Evolutionary conservation across 30 jellyfish, hydroid and myxozoan genomes (phyloP).

Genomic region (Cassiopea andromeda): DNA sequence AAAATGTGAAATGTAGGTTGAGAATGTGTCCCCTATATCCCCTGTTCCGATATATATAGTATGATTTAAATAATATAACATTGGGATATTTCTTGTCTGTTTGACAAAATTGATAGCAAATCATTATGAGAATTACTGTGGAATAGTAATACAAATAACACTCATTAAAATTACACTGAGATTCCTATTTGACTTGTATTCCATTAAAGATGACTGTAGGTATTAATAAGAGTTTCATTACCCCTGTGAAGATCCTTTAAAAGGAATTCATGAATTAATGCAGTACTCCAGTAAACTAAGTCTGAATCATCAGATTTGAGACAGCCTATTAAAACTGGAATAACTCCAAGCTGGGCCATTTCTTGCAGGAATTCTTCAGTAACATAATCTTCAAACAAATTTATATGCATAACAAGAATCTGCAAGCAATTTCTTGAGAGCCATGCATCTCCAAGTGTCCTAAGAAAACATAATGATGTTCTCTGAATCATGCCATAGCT

Average conservation of each 20-base stretch:
- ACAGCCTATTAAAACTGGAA: slow-evolving; percentile 83
- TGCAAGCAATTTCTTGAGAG: slow-evolving; percentile 82
- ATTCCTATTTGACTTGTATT: too few species aligned
- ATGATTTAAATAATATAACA: too few species aligned
- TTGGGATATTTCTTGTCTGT: too few species aligned
- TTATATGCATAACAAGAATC: slow-evolving; percentile 78
- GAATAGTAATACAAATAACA: too few species aligned
- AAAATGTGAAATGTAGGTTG: too few species aligned
- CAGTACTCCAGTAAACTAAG: slow-evolving; percentile 81
- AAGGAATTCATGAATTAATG: slow-evolving; percentile 81
- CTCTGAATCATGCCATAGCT: slow-evolving; percentile 77
- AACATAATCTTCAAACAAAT: slow-evolving; percentile 67
- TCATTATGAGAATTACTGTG: too few species aligned
- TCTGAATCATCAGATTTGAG: slow-evolving; percentile 89
- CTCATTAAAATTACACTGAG: too few species aligned
- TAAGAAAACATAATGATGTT: slow-evolving; percentile 64
- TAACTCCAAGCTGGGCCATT: slow-evolving; percentile 82
- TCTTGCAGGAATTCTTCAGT: slow-evolving; percentile 84
- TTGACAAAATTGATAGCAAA: too few species aligned
- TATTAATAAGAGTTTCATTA: not conserved
- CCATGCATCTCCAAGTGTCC: slow-evolving; percentile 79
- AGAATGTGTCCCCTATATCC: too few species aligned
- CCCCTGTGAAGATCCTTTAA: slow-evolving; percentile 65
- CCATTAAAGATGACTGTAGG: too few species aligned
- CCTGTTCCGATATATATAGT: too few species aligned